Conservation (phyloP, 2,888 invertebrate species). For the Drosophila nr. fundita region DNA sequence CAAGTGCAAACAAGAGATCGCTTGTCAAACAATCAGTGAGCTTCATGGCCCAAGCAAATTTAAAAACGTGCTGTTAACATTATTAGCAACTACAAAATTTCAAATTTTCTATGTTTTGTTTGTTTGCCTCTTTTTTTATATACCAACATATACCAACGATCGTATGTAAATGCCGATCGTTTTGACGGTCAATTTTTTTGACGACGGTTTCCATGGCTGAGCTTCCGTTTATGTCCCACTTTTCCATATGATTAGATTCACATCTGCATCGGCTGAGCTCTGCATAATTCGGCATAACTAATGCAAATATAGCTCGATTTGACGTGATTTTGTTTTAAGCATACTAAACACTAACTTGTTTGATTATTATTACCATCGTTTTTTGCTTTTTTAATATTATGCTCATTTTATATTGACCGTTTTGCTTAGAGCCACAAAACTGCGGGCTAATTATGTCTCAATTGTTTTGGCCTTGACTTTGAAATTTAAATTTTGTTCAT, state of each 20-base stretch:
- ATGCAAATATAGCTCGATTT: conserved; percentile 31
- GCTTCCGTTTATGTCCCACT: conserved; percentile 67
- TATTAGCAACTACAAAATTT: conserved; percentile 30
- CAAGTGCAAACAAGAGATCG: conserved; percentile 56
- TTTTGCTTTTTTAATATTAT: conserved; percentile 10
- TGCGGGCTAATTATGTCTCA: conserved; percentile 41
- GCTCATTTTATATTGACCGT: conserved; percentile 30
- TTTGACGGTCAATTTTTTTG: conserved; percentile 35
- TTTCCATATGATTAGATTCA: conserved; percentile 15
- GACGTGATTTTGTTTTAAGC: conserved; percentile 18
- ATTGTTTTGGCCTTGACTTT: conserved; percentile 65
- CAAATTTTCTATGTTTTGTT: conserved; percentile 38
- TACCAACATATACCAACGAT: not conserved
- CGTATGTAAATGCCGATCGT: conserved; percentile 65
- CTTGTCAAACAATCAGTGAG: conserved; percentile 30
- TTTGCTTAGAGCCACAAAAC: conserved; percentile 32
- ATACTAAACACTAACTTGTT: conserved; percentile 23
- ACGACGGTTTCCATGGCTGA: conserved; percentile 51
- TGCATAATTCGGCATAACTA: conserved; percentile 3
- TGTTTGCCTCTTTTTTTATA: conserved; percentile 26
- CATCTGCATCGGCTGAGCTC: conserved; percentile 3
- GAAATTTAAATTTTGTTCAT: conserved; percentile 42
- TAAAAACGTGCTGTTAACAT: conserved; percentile 69
- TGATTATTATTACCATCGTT: not conserved
- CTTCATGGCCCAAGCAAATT: conserved; percentile 69